Evolutionary conservation across 2,888 invertebrate species (phyloP).

Genomic region (Hedychridium roseum): DNA sequence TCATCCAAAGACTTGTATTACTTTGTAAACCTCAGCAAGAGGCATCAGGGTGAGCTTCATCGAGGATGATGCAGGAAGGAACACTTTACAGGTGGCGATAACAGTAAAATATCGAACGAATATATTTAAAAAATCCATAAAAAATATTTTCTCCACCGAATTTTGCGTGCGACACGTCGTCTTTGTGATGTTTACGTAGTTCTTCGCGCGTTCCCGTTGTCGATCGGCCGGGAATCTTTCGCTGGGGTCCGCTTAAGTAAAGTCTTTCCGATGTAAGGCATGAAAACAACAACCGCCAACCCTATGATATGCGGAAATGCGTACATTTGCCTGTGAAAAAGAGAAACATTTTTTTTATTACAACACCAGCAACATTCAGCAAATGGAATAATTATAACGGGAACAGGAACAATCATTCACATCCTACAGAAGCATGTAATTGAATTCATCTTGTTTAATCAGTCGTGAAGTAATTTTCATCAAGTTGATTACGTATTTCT

Average conservation of each 20-base stretch:
- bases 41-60: background rate
- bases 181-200: slow-evolving; percentile 18
- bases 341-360: no score
- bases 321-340: slow-evolving; percentile 52
- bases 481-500: no score
- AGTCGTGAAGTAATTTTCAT: no score
- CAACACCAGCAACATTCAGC: no score
- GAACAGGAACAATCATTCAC: no score
- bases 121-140: slow-evolving; percentile 38
- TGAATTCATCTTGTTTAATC: no score
- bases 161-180: slow-evolving; percentile 3
- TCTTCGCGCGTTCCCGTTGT: slow-evolving; percentile 34
- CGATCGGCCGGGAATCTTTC: slow-evolving; percentile 6
- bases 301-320: slow-evolving; percentile 55
- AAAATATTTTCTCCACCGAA: slow-evolving; percentile 44
- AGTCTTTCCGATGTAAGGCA: slow-evolving; percentile 34
- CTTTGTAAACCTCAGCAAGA: no score
- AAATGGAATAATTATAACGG: no score
- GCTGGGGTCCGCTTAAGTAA: background rate
- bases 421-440: no score
- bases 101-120: slow-evolving; percentile 32
- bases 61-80: background rate
- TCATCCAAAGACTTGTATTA: no score
- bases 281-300: slow-evolving; percentile 45
- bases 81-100: slow-evolving; percentile 18